These are phyloP conservation scores for Pterophyllum scalare DNA, from an alignment of 2,113 vertebrate species.

Conservation along the genomic window DNA sequence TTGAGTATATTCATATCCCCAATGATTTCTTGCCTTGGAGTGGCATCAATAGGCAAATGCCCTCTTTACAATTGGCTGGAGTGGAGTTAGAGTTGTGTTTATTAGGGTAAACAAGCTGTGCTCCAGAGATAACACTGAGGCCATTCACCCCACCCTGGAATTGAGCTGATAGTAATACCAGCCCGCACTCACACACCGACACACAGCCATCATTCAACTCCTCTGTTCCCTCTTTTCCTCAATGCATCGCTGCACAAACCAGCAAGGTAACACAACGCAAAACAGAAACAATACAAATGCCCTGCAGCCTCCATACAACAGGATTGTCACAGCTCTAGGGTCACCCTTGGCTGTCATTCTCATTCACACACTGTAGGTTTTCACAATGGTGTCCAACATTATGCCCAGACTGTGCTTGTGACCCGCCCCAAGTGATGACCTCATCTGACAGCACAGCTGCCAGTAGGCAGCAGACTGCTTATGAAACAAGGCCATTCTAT, in stretches of 20 bases:
- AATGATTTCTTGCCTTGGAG: slow-evolving; percentile 42
- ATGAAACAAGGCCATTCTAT: slow-evolving; percentile 70
- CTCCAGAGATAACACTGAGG: slow-evolving; percentile 67
- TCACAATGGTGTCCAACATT: slow-evolving; percentile 42
- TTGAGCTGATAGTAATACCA: slow-evolving; percentile 61
- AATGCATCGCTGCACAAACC: slow-evolving; percentile 43
- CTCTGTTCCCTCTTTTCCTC: slow-evolving; percentile 37
- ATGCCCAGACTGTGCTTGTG: slow-evolving; percentile 37
- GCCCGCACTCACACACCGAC: slow-evolving; percentile 27
- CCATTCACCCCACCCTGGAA: slow-evolving; percentile 62
- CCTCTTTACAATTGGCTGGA: slow-evolving; percentile 48
- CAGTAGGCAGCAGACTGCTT: slow-evolving; percentile 69
- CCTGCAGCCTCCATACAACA: slow-evolving; percentile 21
- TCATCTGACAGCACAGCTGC: slow-evolving; percentile 72
- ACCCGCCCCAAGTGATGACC: slow-evolving; percentile 63
- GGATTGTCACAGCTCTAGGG: slow-evolving; percentile 18
- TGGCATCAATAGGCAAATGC: slow-evolving; percentile 56
- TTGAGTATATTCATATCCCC: slow-evolving; percentile 50
- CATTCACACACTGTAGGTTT: slow-evolving; percentile 45
- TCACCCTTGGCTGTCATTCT: slow-evolving; percentile 30
- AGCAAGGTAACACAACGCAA: slow-evolving; percentile 31
- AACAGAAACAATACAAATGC: slow-evolving; percentile 38
- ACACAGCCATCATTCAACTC: slow-evolving; percentile 43
- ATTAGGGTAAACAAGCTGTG: slow-evolving; percentile 75
- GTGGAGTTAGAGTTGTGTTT: slow-evolving; percentile 63